Evolutionary conservation across 1,140 invertebrate genomes (phyloP).

Genomic region (Chelonus insularis): DNA sequence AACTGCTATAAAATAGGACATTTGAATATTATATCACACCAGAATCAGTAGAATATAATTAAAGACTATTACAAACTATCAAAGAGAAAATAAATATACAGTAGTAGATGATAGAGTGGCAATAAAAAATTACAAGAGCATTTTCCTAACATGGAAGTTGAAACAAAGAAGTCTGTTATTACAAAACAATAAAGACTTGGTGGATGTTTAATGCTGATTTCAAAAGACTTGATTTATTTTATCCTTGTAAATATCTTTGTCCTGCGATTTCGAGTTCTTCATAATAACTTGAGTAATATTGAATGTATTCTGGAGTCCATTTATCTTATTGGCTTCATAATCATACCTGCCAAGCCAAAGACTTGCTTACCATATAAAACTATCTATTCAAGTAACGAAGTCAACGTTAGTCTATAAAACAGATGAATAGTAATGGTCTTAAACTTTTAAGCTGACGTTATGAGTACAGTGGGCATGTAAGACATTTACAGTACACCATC

Average conservation of each 20-base stretch:
- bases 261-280: too few species aligned
- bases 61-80: background rate
- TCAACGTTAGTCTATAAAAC: conserved; percentile 2
- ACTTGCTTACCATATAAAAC: background rate
- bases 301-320: too few species aligned
- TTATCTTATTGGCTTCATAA: background rate
- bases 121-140: background rate
- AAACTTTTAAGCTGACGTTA: too few species aligned
- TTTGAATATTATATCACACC: too few species aligned
- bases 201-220: background rate
- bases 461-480: too few species aligned
- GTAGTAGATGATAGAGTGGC: background rate
- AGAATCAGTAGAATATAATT: too few species aligned
- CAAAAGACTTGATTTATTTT: background rate
- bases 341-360: background rate
- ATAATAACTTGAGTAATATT: too few species aligned
- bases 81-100: background rate
- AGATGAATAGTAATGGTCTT: too few species aligned
- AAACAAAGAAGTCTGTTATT: conserved; percentile 4
- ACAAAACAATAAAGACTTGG: conserved; percentile 1
- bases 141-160: background rate
- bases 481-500: too few species aligned
- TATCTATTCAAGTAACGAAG: conserved; percentile 13
- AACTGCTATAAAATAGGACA: too few species aligned
- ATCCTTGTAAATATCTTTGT: too few species aligned